phyloP scores from a whole-genome alignment of 1,140 invertebrate genomes.

The Scaptomyza pallida region DNA sequence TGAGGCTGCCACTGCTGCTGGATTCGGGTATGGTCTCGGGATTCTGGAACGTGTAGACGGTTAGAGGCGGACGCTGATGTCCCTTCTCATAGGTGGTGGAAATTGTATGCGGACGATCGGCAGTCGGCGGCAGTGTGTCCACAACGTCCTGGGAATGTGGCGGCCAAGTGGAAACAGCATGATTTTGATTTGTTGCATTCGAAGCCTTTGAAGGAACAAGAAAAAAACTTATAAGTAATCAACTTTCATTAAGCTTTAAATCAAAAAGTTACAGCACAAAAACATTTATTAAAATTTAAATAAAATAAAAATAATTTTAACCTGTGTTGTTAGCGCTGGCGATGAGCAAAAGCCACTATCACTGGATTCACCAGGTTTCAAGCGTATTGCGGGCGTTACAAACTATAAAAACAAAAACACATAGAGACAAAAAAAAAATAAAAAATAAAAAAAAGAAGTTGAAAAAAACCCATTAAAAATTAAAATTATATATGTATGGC shows the following conservation, averaged over 20 bases:
- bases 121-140: slow-evolving; percentile 87
- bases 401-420: slow-evolving; percentile 83
- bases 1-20: slow-evolving; percentile 46
- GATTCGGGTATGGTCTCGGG: slow-evolving; percentile 86
- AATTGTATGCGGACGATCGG: slow-evolving; percentile 95
- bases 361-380: slow-evolving; percentile 84
- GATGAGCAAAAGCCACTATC: slow-evolving; percentile 84
- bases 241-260: no score
- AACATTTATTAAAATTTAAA: slow-evolving; percentile 3
- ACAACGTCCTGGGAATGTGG: slow-evolving; percentile 87
- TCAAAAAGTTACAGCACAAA: not conserved
- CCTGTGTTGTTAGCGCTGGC: slow-evolving; percentile 84
- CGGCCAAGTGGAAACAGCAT: slow-evolving; percentile 83
- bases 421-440: slow-evolving; percentile 65
- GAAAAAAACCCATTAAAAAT: slow-evolving; percentile 71
- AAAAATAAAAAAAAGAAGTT: slow-evolving; percentile 26
- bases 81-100: slow-evolving; percentile 95
- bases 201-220: slow-evolving; percentile 54
- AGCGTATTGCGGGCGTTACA: slow-evolving; percentile 84
- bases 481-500: slow-evolving; percentile 54
- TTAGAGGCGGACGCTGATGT: slow-evolving; percentile 93
- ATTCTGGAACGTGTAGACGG: slow-evolving; percentile 94
- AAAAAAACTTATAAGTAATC: not conserved
- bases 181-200: slow-evolving; percentile 77
- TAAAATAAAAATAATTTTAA: slow-evolving; percentile 73